Evolutionary conservation across 53 echinoderm and acorn worm species (phyloP), one percentile per base, ranked within the genome.

Genomic region (Hippasteria phrygiana): DNA sequence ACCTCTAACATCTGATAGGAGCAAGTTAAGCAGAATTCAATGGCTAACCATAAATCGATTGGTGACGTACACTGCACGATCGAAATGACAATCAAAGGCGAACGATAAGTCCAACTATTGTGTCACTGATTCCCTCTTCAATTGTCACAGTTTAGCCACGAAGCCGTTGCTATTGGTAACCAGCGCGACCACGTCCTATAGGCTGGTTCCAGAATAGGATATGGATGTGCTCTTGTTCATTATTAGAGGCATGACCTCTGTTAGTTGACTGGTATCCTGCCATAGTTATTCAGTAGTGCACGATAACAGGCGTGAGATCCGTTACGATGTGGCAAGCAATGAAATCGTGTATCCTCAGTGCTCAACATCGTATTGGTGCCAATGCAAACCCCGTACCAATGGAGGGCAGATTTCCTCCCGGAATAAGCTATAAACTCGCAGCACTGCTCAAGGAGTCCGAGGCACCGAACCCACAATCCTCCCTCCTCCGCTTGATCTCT

Each of bases 371-470:
- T 34, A 20, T 26, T 10, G 34, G 69, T 3, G 27, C 48, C 48
- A 7, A 14, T 14, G 48, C 8, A 7, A 48, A 7, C 48, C 14
- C 48, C 7, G 14, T 7, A 48, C 8, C 8, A 48, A 14, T 7
- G 48, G 14, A 48, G 14, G 48, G 20, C n/a, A 59, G 59, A 59
- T 17, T 26, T 59, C 26, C 46, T 7, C 11, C 46, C 46, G 39
- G 73, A 73, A 38, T 10, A 50, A 85, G 38, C 85, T 85, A 85
- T 85, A 85, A 69, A 85, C 85, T 85, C 24, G 85, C 47, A 0
- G 64, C 50, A 36, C 85, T 70, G 51, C 50, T 85, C 33, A 70
- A 41, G 22, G 85, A 85, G 85, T 85, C 55, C 71, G 71, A 50
- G 2, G 33, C 38, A 31, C 13, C 85, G 20, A 85, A 85, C 48